phyloP scores from a whole-genome alignment of 1,140 invertebrate species.

The Leptopilina boulardi region DNA sequence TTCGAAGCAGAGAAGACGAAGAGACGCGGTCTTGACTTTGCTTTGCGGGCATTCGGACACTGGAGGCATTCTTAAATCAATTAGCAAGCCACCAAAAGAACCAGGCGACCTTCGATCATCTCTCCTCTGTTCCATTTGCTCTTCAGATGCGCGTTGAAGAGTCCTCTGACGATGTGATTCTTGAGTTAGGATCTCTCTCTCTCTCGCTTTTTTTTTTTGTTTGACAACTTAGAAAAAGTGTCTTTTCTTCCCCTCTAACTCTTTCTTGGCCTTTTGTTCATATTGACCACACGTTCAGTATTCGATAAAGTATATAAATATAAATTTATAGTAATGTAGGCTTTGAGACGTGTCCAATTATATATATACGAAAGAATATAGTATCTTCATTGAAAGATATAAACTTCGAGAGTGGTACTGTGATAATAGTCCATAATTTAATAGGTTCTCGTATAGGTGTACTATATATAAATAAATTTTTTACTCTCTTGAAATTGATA shows the following conservation, averaged over 20 bases:
- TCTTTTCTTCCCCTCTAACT: constrained; percentile 35
- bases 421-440: no score
- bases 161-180: constrained; percentile 27
- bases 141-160: background rate
- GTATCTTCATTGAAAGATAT: no score
- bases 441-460: no score
- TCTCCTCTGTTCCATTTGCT: background rate
- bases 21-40: constrained; percentile 36
- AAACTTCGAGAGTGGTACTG: no score
- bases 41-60: constrained; percentile 47
- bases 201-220: constrained; percentile 43
- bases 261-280: background rate
- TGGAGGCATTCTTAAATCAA: constrained; percentile 70
- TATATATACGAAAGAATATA: no score
- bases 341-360: constrained; percentile 60
- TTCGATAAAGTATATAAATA: background rate
- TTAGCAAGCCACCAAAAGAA: constrained; percentile 68
- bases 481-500: no score
- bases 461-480: no score
- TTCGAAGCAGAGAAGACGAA: no score
- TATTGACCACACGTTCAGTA: constrained; percentile 38
- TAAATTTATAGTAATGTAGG: constrained; percentile 38
- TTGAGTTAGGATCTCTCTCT: constrained; percentile 48
- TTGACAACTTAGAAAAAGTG: constrained; percentile 39
- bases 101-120: constrained; percentile 67